Conservation (phyloP, 30 jellyfish, hydroid and myxozoan genomes). For the Nemopilema nomurai region DNA sequence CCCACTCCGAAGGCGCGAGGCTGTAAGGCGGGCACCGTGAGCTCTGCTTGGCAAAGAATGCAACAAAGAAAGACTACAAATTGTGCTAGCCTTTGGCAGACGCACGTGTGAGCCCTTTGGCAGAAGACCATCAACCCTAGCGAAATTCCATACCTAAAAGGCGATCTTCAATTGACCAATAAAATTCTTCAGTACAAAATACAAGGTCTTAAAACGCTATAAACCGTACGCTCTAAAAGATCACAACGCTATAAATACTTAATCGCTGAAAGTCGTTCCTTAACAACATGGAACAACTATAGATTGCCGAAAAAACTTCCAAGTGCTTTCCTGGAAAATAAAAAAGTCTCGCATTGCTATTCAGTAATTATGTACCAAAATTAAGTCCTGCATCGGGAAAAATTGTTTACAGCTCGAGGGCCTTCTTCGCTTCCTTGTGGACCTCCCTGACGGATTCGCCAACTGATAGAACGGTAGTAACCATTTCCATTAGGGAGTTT, state of each 20-base stretch:
- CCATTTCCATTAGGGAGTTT: constrained; percentile 90
- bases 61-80: too few relatives aligned
- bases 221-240: background rate
- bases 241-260: background rate
- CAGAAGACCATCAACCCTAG: background rate
- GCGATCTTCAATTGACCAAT: background rate
- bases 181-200: background rate
- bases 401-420: constrained; percentile 36
- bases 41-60: too few relatives aligned
- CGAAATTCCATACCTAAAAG: background rate
- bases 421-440: constrained; percentile 90
- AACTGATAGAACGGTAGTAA: constrained; percentile 84
- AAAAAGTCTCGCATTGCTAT: too few relatives aligned
- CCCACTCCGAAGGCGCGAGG: too few relatives aligned
- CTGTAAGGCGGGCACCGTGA: too few relatives aligned
- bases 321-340: background rate
- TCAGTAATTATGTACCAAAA: too few relatives aligned
- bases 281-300: background rate
- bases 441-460: constrained; percentile 96
- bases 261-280: background rate
- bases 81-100: too few relatives aligned
- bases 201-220: background rate
- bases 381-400: background rate
- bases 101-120: too few relatives aligned
- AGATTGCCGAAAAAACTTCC: too few relatives aligned